Evolutionary conservation across 2,797 vertebrate species (phyloP).

Genomic region (Protonibea diacanthus): DNA sequence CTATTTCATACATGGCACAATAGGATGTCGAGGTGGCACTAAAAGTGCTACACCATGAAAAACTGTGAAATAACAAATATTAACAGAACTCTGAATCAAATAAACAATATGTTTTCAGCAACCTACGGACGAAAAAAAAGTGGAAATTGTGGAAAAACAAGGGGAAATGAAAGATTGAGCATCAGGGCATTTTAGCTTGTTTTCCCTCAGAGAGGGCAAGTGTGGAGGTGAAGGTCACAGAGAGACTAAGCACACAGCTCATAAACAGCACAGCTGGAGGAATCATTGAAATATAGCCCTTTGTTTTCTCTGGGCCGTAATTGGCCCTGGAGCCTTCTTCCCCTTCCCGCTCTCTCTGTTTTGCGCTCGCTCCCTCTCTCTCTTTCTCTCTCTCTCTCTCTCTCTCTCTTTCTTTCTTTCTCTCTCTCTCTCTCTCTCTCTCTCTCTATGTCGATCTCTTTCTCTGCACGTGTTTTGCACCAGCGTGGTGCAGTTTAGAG

Average conservation of each 20-base stretch:
- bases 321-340: conserved; percentile 82
- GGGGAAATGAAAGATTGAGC: conserved; percentile 81
- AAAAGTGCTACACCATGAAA: conserved; percentile 82
- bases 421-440: conserved; percentile 53
- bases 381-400: conserved; percentile 47
- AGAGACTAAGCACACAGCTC: conserved; percentile 84
- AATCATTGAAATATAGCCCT: conserved; percentile 84
- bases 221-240: conserved; percentile 85
- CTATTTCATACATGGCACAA: conserved; percentile 87
- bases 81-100: conserved; percentile 67
- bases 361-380: conserved; percentile 48
- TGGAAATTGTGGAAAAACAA: conserved; percentile 67
- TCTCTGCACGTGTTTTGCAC: conserved; percentile 77
- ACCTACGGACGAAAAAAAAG: conserved; percentile 42
- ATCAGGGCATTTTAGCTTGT: conserved; percentile 81
- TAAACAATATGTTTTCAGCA: conserved; percentile 63
- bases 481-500: conserved; percentile 75
- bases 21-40: conserved; percentile 84
- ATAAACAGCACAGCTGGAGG: conserved; percentile 86
- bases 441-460: conserved; percentile 53
- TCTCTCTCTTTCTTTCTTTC: conserved; percentile 50
- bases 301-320: conserved; percentile 83
- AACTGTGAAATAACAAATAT: conserved; percentile 65
- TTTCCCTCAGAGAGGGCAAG: conserved; percentile 84
- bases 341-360: conserved; percentile 66